These are phyloP conservation scores for Euzophera pinguis DNA, from an alignment of 2,888 invertebrate genomes.

Conservation along the genomic window DNA sequence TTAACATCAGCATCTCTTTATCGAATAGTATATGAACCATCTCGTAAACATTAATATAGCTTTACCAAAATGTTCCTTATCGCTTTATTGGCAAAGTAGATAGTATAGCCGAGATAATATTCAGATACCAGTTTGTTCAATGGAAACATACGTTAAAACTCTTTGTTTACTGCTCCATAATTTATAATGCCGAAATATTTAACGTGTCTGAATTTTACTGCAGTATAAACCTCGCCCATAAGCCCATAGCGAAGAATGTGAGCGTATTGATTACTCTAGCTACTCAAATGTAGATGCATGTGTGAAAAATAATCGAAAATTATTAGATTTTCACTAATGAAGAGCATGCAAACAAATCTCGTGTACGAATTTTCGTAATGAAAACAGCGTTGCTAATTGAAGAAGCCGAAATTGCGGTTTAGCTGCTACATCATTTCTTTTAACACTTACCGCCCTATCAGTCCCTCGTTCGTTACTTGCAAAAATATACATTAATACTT, in stretches of 20 bases:
- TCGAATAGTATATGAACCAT: constrained; percentile 60
- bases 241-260: constrained; percentile 15
- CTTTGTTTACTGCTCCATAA: constrained; percentile 13
- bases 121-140: constrained; percentile 10
- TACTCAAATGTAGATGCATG: constrained; percentile 20
- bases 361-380: constrained; percentile 25
- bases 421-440: constrained; percentile 52
- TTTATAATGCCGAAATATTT: neutral
- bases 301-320: constrained; percentile 25
- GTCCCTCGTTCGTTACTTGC: constrained; percentile 57
- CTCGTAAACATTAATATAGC: constrained; percentile 46
- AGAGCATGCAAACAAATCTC: constrained; percentile 41
- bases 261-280: constrained; percentile 24
- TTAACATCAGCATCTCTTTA: constrained; percentile 49
- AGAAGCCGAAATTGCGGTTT: constrained; percentile 63
- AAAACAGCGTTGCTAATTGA: constrained; percentile 50
- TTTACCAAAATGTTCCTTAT: constrained; percentile 18
- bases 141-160: constrained; percentile 13
- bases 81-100: constrained; percentile 18
- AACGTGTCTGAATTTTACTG: constrained; percentile 4
- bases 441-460: constrained; percentile 77
- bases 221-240: constrained; percentile 14
- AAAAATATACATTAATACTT: constrained; percentile 77
- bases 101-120: constrained; percentile 12
- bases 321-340: constrained; percentile 22